phyloP scores from a whole-genome alignment of 1,140 invertebrate species.

The Drosophila mayri region DNA sequence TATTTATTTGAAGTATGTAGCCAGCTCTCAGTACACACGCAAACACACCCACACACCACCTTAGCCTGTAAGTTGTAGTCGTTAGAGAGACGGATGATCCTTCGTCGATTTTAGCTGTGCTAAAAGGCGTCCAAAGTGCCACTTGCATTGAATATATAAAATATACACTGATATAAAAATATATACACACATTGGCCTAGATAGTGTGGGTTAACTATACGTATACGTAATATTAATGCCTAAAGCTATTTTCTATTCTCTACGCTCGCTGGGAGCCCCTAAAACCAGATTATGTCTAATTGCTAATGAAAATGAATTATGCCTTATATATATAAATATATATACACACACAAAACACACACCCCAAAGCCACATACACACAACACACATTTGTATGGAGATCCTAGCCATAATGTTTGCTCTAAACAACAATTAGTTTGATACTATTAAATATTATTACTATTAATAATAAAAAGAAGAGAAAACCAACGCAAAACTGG shows the following conservation, averaged over 20 bases:
- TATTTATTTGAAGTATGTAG: slow-evolving; percentile 74
- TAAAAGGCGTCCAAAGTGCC: slow-evolving; percentile 63
- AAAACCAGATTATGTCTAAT: slow-evolving; percentile 50
- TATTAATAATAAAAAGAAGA: slow-evolving; percentile 36
- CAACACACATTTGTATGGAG: slow-evolving; percentile 30
- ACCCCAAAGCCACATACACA: slow-evolving; percentile 7
- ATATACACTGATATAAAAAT: slow-evolving; percentile 32
- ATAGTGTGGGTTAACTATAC: slow-evolving; percentile 41
- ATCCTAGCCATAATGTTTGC: slow-evolving; percentile 43
- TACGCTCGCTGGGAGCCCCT: slow-evolving; percentile 30
- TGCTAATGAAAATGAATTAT: slow-evolving; percentile 72
- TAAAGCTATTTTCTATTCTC: slow-evolving; percentile 37
- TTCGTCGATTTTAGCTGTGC: slow-evolving; percentile 70
- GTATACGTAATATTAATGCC: slow-evolving; percentile 35
- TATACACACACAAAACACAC: slow-evolving; percentile 24
- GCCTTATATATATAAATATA: slow-evolving; percentile 38
- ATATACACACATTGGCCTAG: slow-evolving; percentile 24
- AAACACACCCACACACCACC: slow-evolving; percentile 24
- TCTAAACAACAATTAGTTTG: slow-evolving; percentile 47
- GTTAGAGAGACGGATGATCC: slow-evolving; percentile 26
- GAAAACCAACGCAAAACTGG: slow-evolving; percentile 46
- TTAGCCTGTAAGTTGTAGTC: slow-evolving; percentile 63
- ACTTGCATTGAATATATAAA: slow-evolving; percentile 62
- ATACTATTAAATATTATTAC: slow-evolving; percentile 48
- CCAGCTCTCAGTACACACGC: slow-evolving; percentile 30